Percentiles rank a stretch among this genome's conserved stretches.
Conservation (phyloP, 2,888 invertebrate species). For the Lamellibrachia satsuma region DNA sequence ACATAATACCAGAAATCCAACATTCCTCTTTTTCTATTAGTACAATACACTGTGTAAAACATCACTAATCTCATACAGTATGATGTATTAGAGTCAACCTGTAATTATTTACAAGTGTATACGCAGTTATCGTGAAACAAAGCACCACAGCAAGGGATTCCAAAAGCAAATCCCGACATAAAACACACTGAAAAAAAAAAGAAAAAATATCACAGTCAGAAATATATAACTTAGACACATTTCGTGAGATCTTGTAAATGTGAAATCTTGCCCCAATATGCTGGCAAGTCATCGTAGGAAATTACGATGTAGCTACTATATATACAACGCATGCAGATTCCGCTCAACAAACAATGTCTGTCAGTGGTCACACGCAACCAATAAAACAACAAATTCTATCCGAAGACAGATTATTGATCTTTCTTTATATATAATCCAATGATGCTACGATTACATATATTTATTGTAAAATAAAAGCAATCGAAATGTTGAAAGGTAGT, state of each 20-base stretch:
- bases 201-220: neutral
- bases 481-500: neutral
- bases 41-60: neutral
- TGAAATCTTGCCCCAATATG: neutral
- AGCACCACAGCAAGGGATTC: conserved; percentile 6
- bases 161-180: neutral
- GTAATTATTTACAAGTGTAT: neutral
- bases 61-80: neutral
- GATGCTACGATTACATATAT: neutral
- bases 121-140: neutral
- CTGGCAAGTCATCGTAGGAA: neutral
- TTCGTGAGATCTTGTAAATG: neutral
- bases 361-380: neutral
- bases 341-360: neutral
- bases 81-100: neutral
- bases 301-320: neutral
- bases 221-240: neutral
- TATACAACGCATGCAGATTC: neutral
- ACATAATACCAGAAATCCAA: neutral
- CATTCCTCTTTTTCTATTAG: neutral
- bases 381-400: neutral
- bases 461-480: neutral
- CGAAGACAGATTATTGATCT: neutral
- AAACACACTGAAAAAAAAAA: neutral
- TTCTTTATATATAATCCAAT: neutral